Conservation (phyloP, 2,113 vertebrate genomes). For the Eclectus roratus region DNA sequence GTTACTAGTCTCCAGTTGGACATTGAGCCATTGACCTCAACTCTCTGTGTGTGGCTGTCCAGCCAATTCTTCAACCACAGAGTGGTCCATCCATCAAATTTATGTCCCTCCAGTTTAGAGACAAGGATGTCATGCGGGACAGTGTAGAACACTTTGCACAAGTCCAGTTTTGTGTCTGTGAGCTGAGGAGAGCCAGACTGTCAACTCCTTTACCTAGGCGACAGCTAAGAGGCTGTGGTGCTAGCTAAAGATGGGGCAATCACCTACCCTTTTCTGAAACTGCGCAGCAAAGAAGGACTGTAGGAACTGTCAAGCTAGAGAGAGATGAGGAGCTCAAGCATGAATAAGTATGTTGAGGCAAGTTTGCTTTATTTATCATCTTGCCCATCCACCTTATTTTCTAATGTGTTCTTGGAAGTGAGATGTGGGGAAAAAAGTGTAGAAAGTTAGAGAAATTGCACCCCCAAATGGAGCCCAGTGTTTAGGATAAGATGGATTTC, state of each 20-base stretch:
- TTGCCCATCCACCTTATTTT: not conserved
- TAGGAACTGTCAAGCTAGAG: not conserved
- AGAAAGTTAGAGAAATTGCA: not conserved
- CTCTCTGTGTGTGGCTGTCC: not conserved
- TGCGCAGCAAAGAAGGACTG: not conserved
- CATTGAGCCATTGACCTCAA: not conserved
- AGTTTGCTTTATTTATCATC: not conserved
- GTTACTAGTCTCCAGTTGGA: not conserved
- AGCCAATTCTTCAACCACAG: not conserved
- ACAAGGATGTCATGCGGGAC: not conserved
- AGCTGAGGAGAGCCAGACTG: not conserved
- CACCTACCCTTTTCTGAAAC: not conserved
- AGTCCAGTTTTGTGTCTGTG: not conserved
- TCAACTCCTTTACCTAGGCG: not conserved
- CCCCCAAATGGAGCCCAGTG: not conserved
- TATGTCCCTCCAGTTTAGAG: not conserved
- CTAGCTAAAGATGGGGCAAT: not conserved
- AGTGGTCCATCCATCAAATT: not conserved
- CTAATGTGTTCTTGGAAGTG: not conserved
- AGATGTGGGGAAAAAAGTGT: not conserved
- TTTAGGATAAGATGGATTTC: not conserved
- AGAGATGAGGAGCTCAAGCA: not conserved
- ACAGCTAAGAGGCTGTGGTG: not conserved
- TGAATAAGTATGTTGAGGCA: accelerated
- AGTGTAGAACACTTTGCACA: not conserved